Evolutionary conservation across 1,140 invertebrate genomes (phyloP), one percentile per base, ranked within the genome.

Genomic region (Tigriopus japonicus): DNA sequence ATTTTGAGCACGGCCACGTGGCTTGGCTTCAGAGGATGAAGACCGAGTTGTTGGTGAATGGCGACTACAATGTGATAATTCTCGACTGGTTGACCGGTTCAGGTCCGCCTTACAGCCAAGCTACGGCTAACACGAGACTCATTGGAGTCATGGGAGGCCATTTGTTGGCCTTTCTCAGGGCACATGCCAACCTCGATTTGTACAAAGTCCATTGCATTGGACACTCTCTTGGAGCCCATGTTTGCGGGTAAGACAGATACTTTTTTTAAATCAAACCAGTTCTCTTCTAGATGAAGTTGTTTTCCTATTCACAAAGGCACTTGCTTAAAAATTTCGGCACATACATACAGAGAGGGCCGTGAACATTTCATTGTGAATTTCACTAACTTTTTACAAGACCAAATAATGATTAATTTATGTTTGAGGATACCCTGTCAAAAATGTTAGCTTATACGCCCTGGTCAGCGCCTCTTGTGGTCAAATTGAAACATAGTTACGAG

Each of bases 21-120:
- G 72, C 75, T 35, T 90, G 87, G 87, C 69, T 76, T 6, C 66
- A 81, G 78, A 71, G 73, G 62, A 76, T 80, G 23, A 75, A 80
- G 60, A 69, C 79, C 5, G 80, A 82, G 64, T 66, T 87, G 17
- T 71, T 89, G 62, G 71, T 74, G 0, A 76, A 80, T 51, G 78
- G 80, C 56, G 78, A 81, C 51, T 78, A 78, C 51, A 86, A 85
- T 43, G 84, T 90, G 0, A 75, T 88, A 12, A 73, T 84, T 0
- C 79, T 92, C 0, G 87, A 91, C 67, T 93, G 89, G 89, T 78
- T 82, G 42, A 77, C 76, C 41, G 89, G 86, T 0, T 85, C 87
- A 0, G 80, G 80, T 56, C 87, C 87, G 0, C 87, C 87, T 0
- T 93, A 93, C 67, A 82, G 84, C 0, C 87, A 92, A 49, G 45